phyloP scores from a whole-genome alignment of 2,113 vertebrate species.

The Oncorhynchus gorbuscha region DNA sequence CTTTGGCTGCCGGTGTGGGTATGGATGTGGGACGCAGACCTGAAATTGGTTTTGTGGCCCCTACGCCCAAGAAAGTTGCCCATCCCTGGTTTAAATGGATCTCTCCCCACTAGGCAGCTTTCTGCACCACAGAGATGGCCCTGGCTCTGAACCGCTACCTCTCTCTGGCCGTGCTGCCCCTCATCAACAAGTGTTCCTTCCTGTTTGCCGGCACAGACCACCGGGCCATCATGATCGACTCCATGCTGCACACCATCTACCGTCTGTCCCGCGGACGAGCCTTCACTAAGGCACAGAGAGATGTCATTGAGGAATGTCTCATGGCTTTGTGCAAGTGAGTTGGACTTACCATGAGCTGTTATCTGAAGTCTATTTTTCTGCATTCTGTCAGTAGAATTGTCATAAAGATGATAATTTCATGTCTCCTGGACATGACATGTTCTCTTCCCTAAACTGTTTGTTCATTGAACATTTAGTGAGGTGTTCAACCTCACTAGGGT shows the following conservation, averaged over 20 bases:
- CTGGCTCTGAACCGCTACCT: slow-evolving; percentile 92
- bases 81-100: neutral
- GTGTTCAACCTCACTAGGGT: neutral
- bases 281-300: slow-evolving; percentile 92
- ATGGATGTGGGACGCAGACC: no score
- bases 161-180: slow-evolving; percentile 86
- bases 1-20: no score
- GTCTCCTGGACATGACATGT: neutral
- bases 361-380: neutral
- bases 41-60: no score
- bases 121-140: slow-evolving; percentile 95
- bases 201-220: slow-evolving; percentile 93
- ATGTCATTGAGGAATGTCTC: slow-evolving; percentile 92
- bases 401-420: no score
- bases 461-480: neutral
- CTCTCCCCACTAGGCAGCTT: slow-evolving; percentile 75
- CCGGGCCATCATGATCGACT: slow-evolving; percentile 95
- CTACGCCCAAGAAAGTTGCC: no score
- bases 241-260: slow-evolving; percentile 96
- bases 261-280: slow-evolving; percentile 90
- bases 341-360: neutral
- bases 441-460: neutral
- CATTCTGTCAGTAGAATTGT: neutral
- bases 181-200: slow-evolving; percentile 93
- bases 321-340: slow-evolving; percentile 90